Evolutionary conservation across 2,113 vertebrate genomes (phyloP).

Genomic region (Menidia beryllina): DNA sequence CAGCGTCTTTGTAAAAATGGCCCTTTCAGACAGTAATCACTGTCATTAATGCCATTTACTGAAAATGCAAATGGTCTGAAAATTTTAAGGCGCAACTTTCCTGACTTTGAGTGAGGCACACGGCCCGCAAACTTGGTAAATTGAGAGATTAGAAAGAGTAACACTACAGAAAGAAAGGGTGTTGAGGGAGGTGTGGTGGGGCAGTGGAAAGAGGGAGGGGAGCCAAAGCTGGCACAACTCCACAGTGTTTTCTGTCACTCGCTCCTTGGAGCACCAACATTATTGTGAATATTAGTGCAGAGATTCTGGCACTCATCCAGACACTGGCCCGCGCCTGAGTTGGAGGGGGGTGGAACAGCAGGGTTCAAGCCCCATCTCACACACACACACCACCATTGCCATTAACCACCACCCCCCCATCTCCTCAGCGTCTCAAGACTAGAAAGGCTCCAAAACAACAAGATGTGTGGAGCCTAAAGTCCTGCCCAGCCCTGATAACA

Average conservation of each 20-base stretch:
- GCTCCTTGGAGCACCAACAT: conserved; percentile 68
- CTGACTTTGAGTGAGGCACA: neutral
- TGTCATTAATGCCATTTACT: neutral
- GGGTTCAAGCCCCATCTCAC: conserved; percentile 61
- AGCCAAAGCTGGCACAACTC: conserved; percentile 72
- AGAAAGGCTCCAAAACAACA: conserved; percentile 79
- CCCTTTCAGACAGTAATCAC: neutral
- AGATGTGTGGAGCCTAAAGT: conserved; percentile 78
- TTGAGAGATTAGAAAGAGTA: conserved; percentile 16
- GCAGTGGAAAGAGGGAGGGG: conserved; percentile 53
- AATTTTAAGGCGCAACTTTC: neutral
- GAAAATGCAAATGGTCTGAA: neutral
- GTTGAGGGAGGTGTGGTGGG: conserved; percentile 53
- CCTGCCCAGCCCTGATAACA: conserved; percentile 88
- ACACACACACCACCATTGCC: conserved; percentile 53
- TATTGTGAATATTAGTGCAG: conserved; percentile 79
- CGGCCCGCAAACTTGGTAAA: conserved; percentile 33
- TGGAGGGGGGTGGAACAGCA: conserved; percentile 44
- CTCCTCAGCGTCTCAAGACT: conserved; percentile 62
- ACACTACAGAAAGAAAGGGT: conserved; percentile 47
- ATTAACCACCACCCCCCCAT: conserved; percentile 56
- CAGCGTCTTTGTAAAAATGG: neutral
- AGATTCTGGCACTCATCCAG: conserved; percentile 78
- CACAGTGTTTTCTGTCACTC: conserved; percentile 69
- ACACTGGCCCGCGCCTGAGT: conserved; percentile 58